A percentile compares a stretch with the other conserved stretches of the same genome.
These are phyloP conservation scores for Brachylomia viminalis DNA, from an alignment of 2,888 invertebrate species.

Conservation along the genomic window DNA sequence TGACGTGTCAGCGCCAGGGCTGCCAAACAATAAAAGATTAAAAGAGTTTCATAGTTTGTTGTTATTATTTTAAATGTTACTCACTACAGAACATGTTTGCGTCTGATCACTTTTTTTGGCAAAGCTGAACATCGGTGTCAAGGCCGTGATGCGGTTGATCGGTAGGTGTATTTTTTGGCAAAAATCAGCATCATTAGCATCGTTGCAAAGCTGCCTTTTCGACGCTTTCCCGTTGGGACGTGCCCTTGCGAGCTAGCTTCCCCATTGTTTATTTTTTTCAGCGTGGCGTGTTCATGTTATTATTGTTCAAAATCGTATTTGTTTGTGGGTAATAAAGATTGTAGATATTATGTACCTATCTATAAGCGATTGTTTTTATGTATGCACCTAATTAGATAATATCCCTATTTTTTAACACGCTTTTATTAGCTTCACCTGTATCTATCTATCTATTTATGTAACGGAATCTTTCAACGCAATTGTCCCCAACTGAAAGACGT, in stretches of 20 bases:
- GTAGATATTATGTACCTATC: background rate
- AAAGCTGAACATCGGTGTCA: background rate
- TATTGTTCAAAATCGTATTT: background rate
- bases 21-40: constrained; percentile 2
- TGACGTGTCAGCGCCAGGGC: constrained; percentile 18
- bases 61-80: background rate
- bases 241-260: background rate
- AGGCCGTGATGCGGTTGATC: too few relatives aligned
- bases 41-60: background rate
- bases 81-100: background rate
- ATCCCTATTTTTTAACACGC: background rate
- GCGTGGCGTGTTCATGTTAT: background rate
- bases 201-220: background rate
- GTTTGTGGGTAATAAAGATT: constrained; percentile 2
- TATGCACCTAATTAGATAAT: background rate
- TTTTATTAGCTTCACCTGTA: background rate
- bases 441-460: background rate
- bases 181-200: background rate
- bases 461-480: background rate
- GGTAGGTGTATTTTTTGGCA: background rate
- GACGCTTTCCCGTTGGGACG: background rate
- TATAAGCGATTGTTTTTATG: background rate
- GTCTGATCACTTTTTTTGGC: too few relatives aligned
- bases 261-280: background rate
- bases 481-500: background rate